phyloP scores from a whole-genome alignment of 2,113 vertebrate genomes.

The Cyrtonyx montezumae region DNA sequence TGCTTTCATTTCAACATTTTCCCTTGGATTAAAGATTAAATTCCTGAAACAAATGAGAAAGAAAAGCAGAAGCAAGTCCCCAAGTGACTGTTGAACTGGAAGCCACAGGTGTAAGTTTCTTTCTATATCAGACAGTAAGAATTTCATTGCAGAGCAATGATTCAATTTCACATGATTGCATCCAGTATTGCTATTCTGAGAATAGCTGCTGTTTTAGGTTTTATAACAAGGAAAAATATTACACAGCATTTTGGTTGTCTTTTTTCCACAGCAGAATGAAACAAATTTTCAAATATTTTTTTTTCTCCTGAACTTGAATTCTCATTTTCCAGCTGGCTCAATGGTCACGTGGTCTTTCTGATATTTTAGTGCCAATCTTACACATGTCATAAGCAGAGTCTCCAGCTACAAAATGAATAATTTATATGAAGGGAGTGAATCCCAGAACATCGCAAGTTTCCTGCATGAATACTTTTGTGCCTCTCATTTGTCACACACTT shows the following conservation, averaged over 20 bases:
- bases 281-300: not conserved
- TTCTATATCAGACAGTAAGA: slow-evolving; percentile 34
- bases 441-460: slow-evolving; percentile 56
- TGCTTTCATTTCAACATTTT: slow-evolving; percentile 1
- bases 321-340: not conserved
- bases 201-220: not conserved
- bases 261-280: not conserved
- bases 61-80: slow-evolving; percentile 21
- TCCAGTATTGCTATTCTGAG: slow-evolving; percentile 31
- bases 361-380: slow-evolving; percentile 58
- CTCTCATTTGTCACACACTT: slow-evolving; percentile 63
- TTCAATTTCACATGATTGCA: slow-evolving; percentile 56
- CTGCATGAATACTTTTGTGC: slow-evolving; percentile 69
- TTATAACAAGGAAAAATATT: not conserved
- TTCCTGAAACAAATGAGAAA: not conserved
- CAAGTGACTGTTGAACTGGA: not conserved
- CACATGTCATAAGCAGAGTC: slow-evolving; percentile 52
- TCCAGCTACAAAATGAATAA: slow-evolving; percentile 64
- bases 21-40: not conserved
- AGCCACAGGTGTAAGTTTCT: slow-evolving; percentile 58
- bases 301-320: not conserved
- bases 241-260: not conserved
- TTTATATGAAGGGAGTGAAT: slow-evolving; percentile 65
- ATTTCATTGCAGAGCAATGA: not conserved
- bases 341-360: not conserved